A percentile compares a stretch with the other conserved stretches of the same genome.
phyloP scores from a whole-genome alignment of 2,113 vertebrate genomes.

The Strix uralensis region DNA sequence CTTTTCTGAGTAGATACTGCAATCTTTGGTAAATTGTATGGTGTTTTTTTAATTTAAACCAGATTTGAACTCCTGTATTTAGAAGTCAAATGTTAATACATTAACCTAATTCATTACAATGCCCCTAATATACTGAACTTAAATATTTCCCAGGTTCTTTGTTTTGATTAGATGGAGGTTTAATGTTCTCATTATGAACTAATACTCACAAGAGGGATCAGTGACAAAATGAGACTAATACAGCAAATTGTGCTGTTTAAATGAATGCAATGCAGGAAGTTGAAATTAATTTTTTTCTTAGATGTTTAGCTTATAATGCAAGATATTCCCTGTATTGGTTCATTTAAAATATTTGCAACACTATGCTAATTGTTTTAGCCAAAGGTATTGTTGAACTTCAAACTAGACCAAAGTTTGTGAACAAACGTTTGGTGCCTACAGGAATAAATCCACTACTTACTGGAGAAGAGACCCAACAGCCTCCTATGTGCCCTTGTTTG shows the following conservation, averaged over 20 bases:
- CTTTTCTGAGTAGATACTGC: background rate
- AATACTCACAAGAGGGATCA: slow-evolving; percentile 21
- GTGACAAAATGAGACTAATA: slow-evolving; percentile 20
- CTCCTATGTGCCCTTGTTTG: background rate
- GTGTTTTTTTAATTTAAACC: background rate
- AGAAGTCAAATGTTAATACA: background rate
- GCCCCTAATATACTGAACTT: background rate
- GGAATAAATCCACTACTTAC: background rate
- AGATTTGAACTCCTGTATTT: background rate
- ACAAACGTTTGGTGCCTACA: background rate
- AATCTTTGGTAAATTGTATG: background rate
- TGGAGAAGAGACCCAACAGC: background rate
- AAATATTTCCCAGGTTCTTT: slow-evolving; percentile 9
- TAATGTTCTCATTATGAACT: slow-evolving; percentile 11
- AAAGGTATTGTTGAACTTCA: background rate
- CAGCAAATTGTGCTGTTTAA: background rate
- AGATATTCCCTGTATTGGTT: background rate
- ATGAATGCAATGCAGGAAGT: background rate
- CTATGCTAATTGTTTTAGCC: background rate
- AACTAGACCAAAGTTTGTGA: background rate
- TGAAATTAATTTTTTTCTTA: background rate
- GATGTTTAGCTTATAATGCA: background rate
- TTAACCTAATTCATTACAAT: background rate
- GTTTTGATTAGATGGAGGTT: slow-evolving; percentile 18
- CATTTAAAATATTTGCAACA: background rate